Evolutionary conservation across 2,888 invertebrate species (phyloP).

Genomic region (Piscicola geometra): DNA sequence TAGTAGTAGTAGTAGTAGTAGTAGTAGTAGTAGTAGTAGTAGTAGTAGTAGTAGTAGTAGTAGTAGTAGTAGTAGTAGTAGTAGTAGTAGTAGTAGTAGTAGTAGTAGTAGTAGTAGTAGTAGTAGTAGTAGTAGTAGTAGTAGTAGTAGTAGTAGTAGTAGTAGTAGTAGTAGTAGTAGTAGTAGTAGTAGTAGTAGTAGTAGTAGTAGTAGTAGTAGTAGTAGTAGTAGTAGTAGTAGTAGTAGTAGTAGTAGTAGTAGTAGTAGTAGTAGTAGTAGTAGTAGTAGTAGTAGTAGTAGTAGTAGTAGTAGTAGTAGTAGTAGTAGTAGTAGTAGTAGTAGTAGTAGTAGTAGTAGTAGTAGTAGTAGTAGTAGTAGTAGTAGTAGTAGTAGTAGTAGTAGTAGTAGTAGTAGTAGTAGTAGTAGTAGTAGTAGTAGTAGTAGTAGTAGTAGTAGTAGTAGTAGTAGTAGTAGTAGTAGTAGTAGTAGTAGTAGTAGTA

Average conservation of each 20-base stretch:
- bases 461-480: constrained; percentile 37
- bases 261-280: constrained; percentile 27
- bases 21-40: constrained; percentile 31
- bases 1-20: constrained; percentile 31
- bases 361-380: constrained; percentile 37
- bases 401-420: constrained; percentile 37
- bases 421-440: constrained; percentile 37
- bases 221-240: constrained; percentile 31
- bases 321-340: constrained; percentile 28
- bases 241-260: constrained; percentile 30
- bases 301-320: constrained; percentile 29
- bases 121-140: constrained; percentile 30
- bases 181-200: constrained; percentile 31
- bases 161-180: constrained; percentile 31
- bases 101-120: constrained; percentile 27
- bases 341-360: constrained; percentile 30
- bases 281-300: constrained; percentile 32
- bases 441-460: constrained; percentile 37
- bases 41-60: constrained; percentile 25
- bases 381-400: constrained; percentile 37
- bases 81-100: constrained; percentile 31
- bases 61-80: constrained; percentile 32
- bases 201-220: constrained; percentile 30
- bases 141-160: constrained; percentile 25
- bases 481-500: constrained; percentile 36